Base-by-base conservation (phyloP, 2,888 invertebrate species). In the Aporophyla lueneburgensis region DNA sequence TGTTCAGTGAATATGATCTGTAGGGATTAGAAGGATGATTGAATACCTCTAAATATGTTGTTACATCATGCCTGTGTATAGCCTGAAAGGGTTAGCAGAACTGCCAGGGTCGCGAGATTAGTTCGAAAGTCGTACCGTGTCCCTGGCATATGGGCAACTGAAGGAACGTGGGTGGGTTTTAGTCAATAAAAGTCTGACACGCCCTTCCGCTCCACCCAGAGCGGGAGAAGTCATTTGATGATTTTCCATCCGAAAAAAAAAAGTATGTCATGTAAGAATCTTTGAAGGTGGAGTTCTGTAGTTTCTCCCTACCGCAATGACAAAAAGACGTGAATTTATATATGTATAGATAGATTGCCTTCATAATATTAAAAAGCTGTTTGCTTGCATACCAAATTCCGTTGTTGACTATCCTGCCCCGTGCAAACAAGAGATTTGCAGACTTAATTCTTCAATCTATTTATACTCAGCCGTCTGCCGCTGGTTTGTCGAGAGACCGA, bases 1-100 rank as follows among this genome's bases (percentile, higher is more conserved):
- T 73, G 61, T 43, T 78, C 78, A 78, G 4, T 78, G 79, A 79
- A 73, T 73, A 67, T 51, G 6, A 49, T 67, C 14, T 46, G 54
- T 72, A 12, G 14, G n/a, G 40, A 33, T 78, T 78, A 43, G 1
- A 19, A 0, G 5, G 5, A n/a, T 43, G 16, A 63, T 70, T 70
- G 2, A 63, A 33, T 69, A 33, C 6, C 6, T 46, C 33, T 33
- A 46, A 61, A 53, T 61, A 16, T 27, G 6, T 7, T 19, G 16
- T 65, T 5, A 63, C 19, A 24, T 24, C 19, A 16, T 5, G 12
- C 0, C 33, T 16, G 46, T 27, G 5, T 46, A 33, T 33, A 9
- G 21, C 9, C 5, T 14, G 9, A 49, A 24, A 46, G 69, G 56
- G 27, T 56, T 19, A 5, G 5, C 24, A 46, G 4, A 58, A 21